A percentile compares a stretch with the other conserved stretches of the same genome.
Evolutionary conservation across 2,888 invertebrate genomes (phyloP).

Genomic region (Sturmia bella): DNA sequence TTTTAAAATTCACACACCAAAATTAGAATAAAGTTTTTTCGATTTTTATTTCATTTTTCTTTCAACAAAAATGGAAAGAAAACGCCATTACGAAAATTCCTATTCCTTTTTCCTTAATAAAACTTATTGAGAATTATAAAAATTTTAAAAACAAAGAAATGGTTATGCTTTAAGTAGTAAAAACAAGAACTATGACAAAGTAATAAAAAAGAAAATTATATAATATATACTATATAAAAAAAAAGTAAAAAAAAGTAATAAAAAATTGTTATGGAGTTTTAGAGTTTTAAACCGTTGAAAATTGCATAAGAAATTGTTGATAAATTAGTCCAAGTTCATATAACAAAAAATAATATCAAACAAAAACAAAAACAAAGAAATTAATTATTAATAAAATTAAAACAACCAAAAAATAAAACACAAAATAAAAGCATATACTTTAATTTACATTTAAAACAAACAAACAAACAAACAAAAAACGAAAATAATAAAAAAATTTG

Average conservation of each 20-base stretch:
- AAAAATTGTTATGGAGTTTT: slow-evolving; percentile 70
- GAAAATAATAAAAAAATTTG: slow-evolving; percentile 60
- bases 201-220: slow-evolving; percentile 65
- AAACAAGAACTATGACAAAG: slow-evolving; percentile 53
- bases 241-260: slow-evolving; percentile 54
- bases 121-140: slow-evolving; percentile 28
- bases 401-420: slow-evolving; percentile 72
- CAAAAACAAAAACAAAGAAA: slow-evolving; percentile 71
- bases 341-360: slow-evolving; percentile 68
- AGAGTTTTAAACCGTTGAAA: slow-evolving; percentile 75
- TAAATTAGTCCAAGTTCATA: slow-evolving; percentile 79
- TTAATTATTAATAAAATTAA: slow-evolving; percentile 74
- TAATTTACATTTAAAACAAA: slow-evolving; percentile 58
- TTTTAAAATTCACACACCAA: slow-evolving; percentile 46
- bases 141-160: slow-evolving; percentile 48
- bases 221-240: slow-evolving; percentile 49
- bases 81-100: slow-evolving; percentile 50
- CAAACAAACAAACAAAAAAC: slow-evolving; percentile 34
- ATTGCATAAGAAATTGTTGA: slow-evolving; percentile 80
- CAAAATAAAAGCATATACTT: slow-evolving; percentile 73
- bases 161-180: slow-evolving; percentile 69
- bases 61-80: neutral
- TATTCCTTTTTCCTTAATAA: slow-evolving; percentile 56
- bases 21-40: slow-evolving; percentile 48
- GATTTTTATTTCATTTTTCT: slow-evolving; percentile 25